Conservation (phyloP, 2,113 vertebrate genomes). For the Hemiscyllium ocellatum region DNA sequence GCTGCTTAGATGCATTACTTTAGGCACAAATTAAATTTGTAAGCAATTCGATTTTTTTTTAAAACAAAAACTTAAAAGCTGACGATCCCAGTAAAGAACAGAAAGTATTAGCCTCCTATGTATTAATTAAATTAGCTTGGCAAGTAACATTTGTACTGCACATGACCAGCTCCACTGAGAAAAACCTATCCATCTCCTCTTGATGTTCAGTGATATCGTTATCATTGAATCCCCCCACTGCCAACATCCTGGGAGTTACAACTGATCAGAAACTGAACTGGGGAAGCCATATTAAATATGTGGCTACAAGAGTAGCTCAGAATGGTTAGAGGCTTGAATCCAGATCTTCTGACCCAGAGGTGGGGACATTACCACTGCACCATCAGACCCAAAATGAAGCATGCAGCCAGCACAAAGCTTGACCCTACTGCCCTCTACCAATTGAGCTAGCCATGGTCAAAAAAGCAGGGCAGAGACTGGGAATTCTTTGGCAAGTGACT, state of each 20-base stretch:
- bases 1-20: neutral
- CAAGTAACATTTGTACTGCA: neutral
- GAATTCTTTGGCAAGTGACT: neutral
- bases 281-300: too few species aligned
- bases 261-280: neutral
- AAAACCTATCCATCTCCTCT: neutral
- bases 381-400: too few species aligned
- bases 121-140: neutral
- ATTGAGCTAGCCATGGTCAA: too few species aligned
- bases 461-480: too few species aligned
- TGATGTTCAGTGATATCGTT: neutral
- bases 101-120: neutral
- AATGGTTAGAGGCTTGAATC: too few species aligned
- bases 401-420: too few species aligned
- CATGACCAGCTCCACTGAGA: neutral
- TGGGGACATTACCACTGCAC: too few species aligned
- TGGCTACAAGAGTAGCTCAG: neutral
- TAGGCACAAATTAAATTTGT: neutral
- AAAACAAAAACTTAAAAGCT: neutral
- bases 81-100: neutral
- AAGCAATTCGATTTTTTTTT: neutral
- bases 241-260: neutral
- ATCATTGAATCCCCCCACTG: too few species aligned
- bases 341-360: too few species aligned
- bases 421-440: too few species aligned